Conservation (phyloP, 2,888 invertebrate species). For the Ischnura elegans region DNA sequence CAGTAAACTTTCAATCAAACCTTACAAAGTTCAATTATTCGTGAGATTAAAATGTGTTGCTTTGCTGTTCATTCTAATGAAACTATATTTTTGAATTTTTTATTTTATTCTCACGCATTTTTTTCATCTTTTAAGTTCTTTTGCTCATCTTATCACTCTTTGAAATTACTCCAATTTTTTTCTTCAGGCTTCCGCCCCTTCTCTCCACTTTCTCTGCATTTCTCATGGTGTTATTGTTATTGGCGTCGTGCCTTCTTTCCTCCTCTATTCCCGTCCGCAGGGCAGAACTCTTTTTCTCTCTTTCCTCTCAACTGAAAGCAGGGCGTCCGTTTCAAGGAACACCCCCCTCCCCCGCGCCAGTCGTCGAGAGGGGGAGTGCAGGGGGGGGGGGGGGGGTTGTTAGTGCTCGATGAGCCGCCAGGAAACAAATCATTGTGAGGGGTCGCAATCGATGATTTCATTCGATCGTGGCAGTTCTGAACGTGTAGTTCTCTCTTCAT, state of each 20-base stretch:
- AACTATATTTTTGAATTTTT: neutral
- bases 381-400: neutral
- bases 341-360: neutral
- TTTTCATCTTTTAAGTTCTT: neutral
- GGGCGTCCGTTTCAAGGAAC: neutral
- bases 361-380: neutral
- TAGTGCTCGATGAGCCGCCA: neutral
- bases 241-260: neutral
- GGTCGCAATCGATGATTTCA: neutral
- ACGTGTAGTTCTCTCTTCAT: neutral
- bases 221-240: neutral
- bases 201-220: neutral
- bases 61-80: too few relatives aligned
- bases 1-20: too few relatives aligned
- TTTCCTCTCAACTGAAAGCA: neutral
- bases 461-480: neutral
- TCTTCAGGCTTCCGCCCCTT: neutral
- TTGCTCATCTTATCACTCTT: neutral
- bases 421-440: neutral
- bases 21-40: too few relatives aligned
- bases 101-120: neutral
- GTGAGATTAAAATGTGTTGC: too few relatives aligned
- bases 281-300: neutral
- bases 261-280: neutral
- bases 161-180: neutral